Conservation (phyloP, 2,113 vertebrate species). For the Syngnathoides biaculeatus region DNA sequence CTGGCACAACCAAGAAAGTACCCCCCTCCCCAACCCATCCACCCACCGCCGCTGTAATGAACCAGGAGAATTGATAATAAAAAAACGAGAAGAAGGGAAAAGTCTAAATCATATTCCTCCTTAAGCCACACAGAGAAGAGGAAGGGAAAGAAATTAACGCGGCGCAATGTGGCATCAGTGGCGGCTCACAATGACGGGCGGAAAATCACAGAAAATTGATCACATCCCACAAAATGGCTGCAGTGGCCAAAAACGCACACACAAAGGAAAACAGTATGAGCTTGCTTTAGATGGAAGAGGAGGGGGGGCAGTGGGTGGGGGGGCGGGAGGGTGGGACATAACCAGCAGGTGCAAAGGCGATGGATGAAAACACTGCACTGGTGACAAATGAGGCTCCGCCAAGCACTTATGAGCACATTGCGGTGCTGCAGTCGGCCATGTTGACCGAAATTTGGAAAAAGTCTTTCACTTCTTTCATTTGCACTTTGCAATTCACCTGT, state of each 20-base stretch:
- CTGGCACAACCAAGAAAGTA: neutral
- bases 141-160: conserved; percentile 7
- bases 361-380: neutral
- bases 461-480: neutral
- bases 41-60: neutral
- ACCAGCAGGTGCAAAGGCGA: conserved; percentile 12
- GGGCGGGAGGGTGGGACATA: neutral
- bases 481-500: neutral
- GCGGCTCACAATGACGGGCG: conserved; percentile 39
- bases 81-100: neutral
- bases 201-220: conserved; percentile 72
- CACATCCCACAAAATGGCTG: conserved; percentile 69
- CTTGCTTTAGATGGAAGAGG: conserved; percentile 10
- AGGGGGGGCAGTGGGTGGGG: neutral
- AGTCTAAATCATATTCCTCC: conserved; percentile 10
- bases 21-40: no score
- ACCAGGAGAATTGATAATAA: conserved; percentile 4
- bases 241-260: conserved; percentile 42
- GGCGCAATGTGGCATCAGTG: conserved; percentile 22
- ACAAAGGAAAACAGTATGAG: neutral
- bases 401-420: neutral
- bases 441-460: neutral
- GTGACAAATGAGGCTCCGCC: conserved; percentile 5
- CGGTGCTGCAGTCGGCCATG: neutral
- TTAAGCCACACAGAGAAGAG: conserved; percentile 1